Conservation (phyloP, 2,113 vertebrate species). For the Monarcha castaneiventris region DNA sequence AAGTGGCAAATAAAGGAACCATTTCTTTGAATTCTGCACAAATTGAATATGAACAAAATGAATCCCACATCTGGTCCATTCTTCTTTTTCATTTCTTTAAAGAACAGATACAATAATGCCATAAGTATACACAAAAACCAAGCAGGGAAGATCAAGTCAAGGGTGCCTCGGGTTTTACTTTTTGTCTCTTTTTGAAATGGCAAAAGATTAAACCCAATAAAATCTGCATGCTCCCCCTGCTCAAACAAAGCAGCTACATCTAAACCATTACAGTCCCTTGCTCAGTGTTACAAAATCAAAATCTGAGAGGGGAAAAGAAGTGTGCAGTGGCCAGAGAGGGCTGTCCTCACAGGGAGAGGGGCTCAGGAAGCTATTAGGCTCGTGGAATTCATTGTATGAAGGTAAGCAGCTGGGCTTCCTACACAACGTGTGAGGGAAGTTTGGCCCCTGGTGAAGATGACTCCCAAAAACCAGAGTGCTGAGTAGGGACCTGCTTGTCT, state of each 20-base stretch:
- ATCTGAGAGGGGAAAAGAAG: not conserved
- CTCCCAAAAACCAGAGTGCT: not conserved
- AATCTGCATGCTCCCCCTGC: fast-evolving
- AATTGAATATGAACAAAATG: constrained; percentile 15
- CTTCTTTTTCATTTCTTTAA: constrained; percentile 38
- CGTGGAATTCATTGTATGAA: not conserved
- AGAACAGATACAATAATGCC: not conserved
- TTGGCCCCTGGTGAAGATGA: not conserved
- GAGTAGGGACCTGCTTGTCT: not conserved
- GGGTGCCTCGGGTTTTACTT: not conserved
- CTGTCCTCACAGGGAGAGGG: not conserved
- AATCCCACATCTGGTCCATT: constrained; percentile 33
- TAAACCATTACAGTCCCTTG: not conserved
- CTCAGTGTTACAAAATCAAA: not conserved
- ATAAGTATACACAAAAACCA: not conserved
- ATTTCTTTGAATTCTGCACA: constrained; percentile 39
- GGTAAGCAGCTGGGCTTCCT: not conserved
- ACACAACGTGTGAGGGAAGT: fast-evolving
- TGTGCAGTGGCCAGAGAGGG: not conserved
- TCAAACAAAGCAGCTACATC: not conserved
- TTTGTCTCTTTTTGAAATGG: not conserved
- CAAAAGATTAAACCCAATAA: not conserved
- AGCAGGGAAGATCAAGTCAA: not conserved
- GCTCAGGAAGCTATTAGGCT: not conserved
- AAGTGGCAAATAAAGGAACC: constrained; percentile 44